Percentiles rank a stretch among this genome's conserved stretches.
Evolutionary conservation across 1,140 invertebrate genomes (phyloP).

Genomic region (Calephelis nemesis): DNA sequence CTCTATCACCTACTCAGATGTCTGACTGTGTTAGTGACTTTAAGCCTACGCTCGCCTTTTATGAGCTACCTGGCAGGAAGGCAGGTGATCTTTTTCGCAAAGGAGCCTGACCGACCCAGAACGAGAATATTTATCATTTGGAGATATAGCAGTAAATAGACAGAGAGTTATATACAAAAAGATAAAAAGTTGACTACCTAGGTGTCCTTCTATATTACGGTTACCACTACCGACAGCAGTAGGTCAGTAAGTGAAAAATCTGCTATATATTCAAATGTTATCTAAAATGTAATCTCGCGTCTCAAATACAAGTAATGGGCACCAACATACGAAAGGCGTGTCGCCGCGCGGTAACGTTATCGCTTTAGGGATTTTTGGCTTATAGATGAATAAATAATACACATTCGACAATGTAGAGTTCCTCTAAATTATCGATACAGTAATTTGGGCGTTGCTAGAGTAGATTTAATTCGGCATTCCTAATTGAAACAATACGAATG

Average conservation of each 20-base stretch:
- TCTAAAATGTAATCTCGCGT: conserved; percentile 9
- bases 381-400: conserved; percentile 56
- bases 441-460: conserved; percentile 57
- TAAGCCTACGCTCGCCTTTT: too few relatives aligned
- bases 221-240: too few relatives aligned
- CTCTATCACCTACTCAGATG: too few relatives aligned
- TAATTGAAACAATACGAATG: conserved; percentile 67
- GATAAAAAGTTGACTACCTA: too few relatives aligned
- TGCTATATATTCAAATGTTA: not conserved
- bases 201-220: too few relatives aligned
- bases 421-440: conserved; percentile 49
- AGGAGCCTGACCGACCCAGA: too few relatives aligned
- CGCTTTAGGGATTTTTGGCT: conserved; percentile 48
- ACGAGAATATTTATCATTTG: too few relatives aligned
- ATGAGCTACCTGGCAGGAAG: too few relatives aligned
- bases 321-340: conserved; percentile 53
- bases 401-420: conserved; percentile 51
- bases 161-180: too few relatives aligned
- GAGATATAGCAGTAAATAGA: too few relatives aligned
- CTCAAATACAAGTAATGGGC: conserved; percentile 16
- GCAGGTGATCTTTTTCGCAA: too few relatives aligned
- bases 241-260: not conserved
- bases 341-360: conserved; percentile 29
- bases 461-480: conserved; percentile 57
- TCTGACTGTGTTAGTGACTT: too few relatives aligned